phyloP scores from a whole-genome alignment of 2,888 invertebrate genomes.

The Saturnia pavonia region DNA sequence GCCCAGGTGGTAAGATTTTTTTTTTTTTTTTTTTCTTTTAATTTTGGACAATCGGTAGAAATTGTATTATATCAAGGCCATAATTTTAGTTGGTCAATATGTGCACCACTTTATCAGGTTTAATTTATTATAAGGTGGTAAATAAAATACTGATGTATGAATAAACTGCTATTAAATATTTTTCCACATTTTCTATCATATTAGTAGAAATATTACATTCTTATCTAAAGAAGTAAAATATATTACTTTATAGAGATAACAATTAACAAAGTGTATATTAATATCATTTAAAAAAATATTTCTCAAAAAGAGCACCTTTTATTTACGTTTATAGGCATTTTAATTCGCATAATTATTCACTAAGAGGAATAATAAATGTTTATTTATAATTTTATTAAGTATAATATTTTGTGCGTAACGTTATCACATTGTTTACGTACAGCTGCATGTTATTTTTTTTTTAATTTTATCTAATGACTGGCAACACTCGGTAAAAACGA shows the following conservation, averaged over 20 bases:
- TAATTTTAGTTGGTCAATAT: no score
- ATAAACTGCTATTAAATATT: no score
- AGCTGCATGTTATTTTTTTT: neutral
- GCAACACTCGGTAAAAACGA: conserved; percentile 5
- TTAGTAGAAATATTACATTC: neutral
- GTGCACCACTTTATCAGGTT: no score
- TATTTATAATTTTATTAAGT: neutral
- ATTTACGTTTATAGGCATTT: neutral
- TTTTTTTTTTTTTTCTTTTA: no score
- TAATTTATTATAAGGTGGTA: no score
- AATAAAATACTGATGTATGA: no score
- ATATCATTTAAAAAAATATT: neutral
- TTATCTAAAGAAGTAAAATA: no score
- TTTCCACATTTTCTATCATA: neutral
- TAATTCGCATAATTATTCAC: neutral
- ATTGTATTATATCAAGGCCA: no score
- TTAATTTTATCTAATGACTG: no score
- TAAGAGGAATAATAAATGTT: no score
- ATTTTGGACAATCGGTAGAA: no score
- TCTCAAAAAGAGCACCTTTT: conserved; percentile 6
- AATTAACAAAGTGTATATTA: neutral
- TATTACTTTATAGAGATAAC: neutral
- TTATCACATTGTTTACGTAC: conserved; percentile 6
- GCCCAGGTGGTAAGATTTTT: no score
- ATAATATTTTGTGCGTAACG: neutral